These are phyloP conservation scores for Chymomyza costata DNA, from an alignment of 1,140 invertebrate genomes.

Conservation along the genomic window DNA sequence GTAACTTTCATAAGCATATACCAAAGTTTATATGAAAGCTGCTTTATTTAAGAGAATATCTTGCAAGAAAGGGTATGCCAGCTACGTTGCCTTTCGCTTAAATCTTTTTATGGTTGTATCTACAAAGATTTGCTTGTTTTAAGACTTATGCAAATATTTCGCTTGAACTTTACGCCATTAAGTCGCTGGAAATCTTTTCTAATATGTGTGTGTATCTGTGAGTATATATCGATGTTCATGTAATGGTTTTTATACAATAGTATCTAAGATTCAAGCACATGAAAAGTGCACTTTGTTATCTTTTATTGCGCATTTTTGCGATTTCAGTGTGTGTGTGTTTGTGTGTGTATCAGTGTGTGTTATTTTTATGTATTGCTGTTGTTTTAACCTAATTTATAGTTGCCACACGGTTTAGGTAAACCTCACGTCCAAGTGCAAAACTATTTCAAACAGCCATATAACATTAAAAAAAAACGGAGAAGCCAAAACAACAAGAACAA, in stretches of 20 bases:
- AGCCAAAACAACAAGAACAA: slow-evolving; percentile 20
- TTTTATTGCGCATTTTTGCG: slow-evolving; percentile 69
- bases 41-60: no score
- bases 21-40: no score
- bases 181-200: slow-evolving; percentile 17
- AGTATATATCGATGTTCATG: no score
- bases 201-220: background rate
- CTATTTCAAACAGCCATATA: slow-evolving; percentile 68
- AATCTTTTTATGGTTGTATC: no score
- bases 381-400: slow-evolving; percentile 72
- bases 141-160: slow-evolving; percentile 66
- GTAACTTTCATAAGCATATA: no score
- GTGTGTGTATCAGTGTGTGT: background rate
- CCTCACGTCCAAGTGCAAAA: slow-evolving; percentile 54
- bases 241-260: no score
- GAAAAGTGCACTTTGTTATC: slow-evolving; percentile 72
- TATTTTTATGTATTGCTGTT: slow-evolving; percentile 36
- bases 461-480: slow-evolving; percentile 53
- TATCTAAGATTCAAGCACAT: no score
- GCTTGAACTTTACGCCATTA: slow-evolving; percentile 66
- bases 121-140: no score
- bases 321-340: slow-evolving; percentile 17
- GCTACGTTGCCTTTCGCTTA: no score
- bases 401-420: slow-evolving; percentile 50
- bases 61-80: no score